Base-by-base conservation (phyloP, 1,140 invertebrate species). In the Protaetia brevitarsis region DNA sequence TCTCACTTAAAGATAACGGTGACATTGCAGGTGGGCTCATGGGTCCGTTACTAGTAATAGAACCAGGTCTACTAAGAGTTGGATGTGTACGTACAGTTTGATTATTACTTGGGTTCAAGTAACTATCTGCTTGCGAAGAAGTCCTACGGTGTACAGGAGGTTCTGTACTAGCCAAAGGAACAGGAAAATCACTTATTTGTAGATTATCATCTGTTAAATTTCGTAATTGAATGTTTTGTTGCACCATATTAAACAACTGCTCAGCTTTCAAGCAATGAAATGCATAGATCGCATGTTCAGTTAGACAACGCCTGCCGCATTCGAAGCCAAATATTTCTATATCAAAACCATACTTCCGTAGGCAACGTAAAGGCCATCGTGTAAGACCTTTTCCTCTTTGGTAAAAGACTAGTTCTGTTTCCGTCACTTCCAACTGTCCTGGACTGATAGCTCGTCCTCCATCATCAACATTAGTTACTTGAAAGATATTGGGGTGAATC, bases 321-420 rank as follows among this genome's bases (percentile, higher is more conserved):
- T 98, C 96, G 79, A 99, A 98, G 67, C 93, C 97, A 77, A 99
- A 99, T 63, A 88, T 83, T 77, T 95, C 93, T 2, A 87, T 87
- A 78, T 97, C 94, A 77, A 94, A 95, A 13, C 97, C 96, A 82
- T 98, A 99, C 65, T 95, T 86, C 26, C 96, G 82, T n/a, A 98
- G 81, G 74, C 91, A 93, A 65, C 91, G 86, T 36, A 98, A 79
- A 0, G 96, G 95, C 96, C 96, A 99, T 27, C 86, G 83, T 34
- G 94, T 89, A 0, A 92, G 87, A 37, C 88, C 85, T 74, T 87
- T 89, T 67, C 87, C 87, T 74, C 83, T 86, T 79, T 93, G 91
- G 77, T 90, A 88, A 7, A 95, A 83, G 67, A 94, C 86, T 71
- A 95, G 85, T 73, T 97, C 93, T 7, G 85, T 83, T 30, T 96